Base-by-base conservation (phyloP, 2,888 invertebrate genomes). In the Tanaodytes sp. region DNA sequence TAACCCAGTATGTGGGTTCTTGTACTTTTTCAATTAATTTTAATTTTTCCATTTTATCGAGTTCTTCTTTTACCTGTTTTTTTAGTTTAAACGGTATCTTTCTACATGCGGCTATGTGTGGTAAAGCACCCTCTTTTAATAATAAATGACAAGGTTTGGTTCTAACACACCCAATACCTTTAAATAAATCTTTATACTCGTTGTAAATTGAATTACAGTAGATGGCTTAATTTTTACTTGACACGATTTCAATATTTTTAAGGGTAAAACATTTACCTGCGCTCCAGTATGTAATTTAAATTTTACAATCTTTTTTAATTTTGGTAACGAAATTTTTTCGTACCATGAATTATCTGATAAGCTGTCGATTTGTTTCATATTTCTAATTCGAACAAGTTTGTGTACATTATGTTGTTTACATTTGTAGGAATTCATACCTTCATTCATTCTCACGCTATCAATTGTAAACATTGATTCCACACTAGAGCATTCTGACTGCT, bases 91-190 rank as follows among this genome's bases (percentile, higher is more conserved):
- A 48, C n/a, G 75, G 73, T 11, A 74, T 66, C 65, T 39, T 62
- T 49, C 42, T 66, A 45, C 49, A 64, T 1, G 57, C 59, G 1
- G 40, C 12, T 20, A 71, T 49, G 11, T 19, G 54, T 15, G 42
- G 52, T 61, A 43, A 33, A 14, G 51, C 69, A 62, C 65, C 49
- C 8, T 73, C 54, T 48, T 73, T 62, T 16, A 77, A 15, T 61
- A 72, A 64, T 18, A 77, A 75, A 4, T 72, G 54, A 55, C 74
- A 72, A 36, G 64, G 62, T 51, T 51, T 51, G 33, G 68, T 42
- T 27, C 52, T 45, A 4, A 77, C 43, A 31, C 62, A 63, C 5
- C 73, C 75, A 8, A 73, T 68, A 11, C 71, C 73, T n/a, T 45
- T 2, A 73, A 78, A 73, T 15, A 31, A 0, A 27, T 46, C 31